These are phyloP conservation scores for Galemys pyrenaicus DNA, from an alignment of 2,113 vertebrate species.

Conservation along the genomic window DNA sequence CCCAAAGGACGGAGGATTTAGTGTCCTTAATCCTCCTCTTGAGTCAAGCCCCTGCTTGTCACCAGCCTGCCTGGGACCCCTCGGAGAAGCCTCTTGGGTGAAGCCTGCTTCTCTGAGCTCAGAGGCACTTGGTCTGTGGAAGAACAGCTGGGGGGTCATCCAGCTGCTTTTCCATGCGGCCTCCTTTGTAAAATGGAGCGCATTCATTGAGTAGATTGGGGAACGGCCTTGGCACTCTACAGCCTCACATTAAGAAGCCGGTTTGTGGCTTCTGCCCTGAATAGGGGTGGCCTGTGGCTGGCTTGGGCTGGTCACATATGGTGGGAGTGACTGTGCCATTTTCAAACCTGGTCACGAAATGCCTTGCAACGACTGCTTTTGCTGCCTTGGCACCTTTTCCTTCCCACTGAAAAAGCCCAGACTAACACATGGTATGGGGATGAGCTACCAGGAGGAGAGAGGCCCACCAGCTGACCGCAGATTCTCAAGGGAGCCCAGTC, in stretches of 20 bases:
- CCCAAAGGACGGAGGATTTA: background rate
- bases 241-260: no score
- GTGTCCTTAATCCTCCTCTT: constrained; percentile 51
- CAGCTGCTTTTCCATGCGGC: no score
- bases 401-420: background rate
- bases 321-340: background rate
- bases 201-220: no score
- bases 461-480: background rate
- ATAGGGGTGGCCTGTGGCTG: no score
- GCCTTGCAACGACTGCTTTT: background rate
- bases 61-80: background rate
- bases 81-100: background rate
- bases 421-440: background rate
- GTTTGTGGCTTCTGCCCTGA: no score
- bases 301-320: no score
- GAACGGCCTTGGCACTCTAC: no score
- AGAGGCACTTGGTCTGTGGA: background rate
- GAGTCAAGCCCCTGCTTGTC: constrained; percentile 41
- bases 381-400: background rate
- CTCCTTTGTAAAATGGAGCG: no score
- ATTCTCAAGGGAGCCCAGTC: background rate
- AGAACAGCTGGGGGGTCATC: no score
- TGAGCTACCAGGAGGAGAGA: background rate
- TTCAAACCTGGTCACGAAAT: background rate
- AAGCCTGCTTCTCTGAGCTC: background rate